Conservation (phyloP, 2,113 vertebrate species). For the Pseudopipra pipra region DNA sequence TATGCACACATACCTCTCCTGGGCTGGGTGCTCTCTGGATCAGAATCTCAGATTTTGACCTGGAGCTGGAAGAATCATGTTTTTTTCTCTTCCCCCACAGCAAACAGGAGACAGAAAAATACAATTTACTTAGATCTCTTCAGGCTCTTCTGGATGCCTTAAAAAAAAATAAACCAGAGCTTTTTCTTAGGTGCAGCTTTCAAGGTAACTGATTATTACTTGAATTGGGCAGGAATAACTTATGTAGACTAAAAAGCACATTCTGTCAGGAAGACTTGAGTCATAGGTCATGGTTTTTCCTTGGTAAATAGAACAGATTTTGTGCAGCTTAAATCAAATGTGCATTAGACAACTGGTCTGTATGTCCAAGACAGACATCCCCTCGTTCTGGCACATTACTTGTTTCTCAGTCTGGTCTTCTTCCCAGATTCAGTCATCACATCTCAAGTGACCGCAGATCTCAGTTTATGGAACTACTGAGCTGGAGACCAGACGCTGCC, state of each 20-base stretch:
- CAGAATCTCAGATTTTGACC: conserved; percentile 62
- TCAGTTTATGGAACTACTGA: conserved; percentile 1
- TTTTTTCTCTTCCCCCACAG: conserved; percentile 58
- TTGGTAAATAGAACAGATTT: conserved; percentile 20
- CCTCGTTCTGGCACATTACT: background rate
- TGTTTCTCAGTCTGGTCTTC: conserved; percentile 27
- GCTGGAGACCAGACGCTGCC: conserved; percentile 19
- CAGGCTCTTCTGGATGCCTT: conserved; percentile 60
- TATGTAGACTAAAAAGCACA: background rate
- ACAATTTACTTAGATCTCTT: conserved; percentile 62
- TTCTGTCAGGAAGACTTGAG: conserved; percentile 33
- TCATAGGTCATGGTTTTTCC: conserved; percentile 26
- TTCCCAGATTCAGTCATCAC: conserved; percentile 48
- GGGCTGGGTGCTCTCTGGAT: conserved; percentile 61
- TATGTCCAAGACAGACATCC: conserved; percentile 16
- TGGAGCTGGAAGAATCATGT: conserved; percentile 58
- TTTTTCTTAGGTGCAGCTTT: conserved; percentile 57
- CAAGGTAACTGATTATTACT: background rate
- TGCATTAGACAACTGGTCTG: conserved; percentile 17
- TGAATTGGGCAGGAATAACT: conserved; percentile 8
- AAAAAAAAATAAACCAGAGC: conserved; percentile 45
- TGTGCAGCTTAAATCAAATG: background rate
- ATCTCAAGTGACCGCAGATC: conserved; percentile 25
- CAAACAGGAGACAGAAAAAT: conserved; percentile 64
- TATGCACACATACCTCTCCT: conserved; percentile 47